A percentile compares a stretch with the other conserved stretches of the same genome.
Conservation (phyloP, 2,888 invertebrate species). For the Sepiola atlantica region DNA sequence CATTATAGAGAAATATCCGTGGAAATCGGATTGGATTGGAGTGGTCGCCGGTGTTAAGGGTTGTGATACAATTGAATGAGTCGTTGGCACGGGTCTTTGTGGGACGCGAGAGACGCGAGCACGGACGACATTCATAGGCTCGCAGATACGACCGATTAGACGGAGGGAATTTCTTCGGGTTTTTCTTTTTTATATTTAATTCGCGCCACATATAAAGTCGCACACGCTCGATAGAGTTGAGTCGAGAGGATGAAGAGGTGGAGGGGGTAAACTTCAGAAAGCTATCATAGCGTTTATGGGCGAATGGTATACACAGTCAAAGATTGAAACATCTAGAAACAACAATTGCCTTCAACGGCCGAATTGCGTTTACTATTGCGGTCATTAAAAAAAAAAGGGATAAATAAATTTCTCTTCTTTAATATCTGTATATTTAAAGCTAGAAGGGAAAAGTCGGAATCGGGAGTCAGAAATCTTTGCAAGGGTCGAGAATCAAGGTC, state of each 20-base stretch:
- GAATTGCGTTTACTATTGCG: too few species aligned
- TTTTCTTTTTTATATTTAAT: not conserved
- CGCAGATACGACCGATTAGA: not conserved
- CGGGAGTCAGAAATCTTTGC: too few species aligned
- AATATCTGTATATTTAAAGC: too few species aligned
- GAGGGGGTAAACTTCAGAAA: not conserved
- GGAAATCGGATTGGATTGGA: slow-evolving; percentile 20
- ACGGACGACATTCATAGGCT: not conserved
- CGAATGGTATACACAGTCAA: not conserved
- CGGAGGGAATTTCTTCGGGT: not conserved
- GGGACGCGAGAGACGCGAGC: not conserved
- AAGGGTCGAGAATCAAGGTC: too few species aligned
- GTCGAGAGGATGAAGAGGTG: too few species aligned
- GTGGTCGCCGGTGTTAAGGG: not conserved
- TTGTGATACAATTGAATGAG: not conserved
- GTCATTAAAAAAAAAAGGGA: too few species aligned
- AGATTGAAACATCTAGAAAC: not conserved
- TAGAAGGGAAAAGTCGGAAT: too few species aligned
- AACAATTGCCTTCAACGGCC: too few species aligned
- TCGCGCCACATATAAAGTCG: not conserved
- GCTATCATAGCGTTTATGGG: not conserved
- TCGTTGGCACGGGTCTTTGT: not conserved
- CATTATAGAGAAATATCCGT: not conserved
- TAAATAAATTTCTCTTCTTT: too few species aligned
- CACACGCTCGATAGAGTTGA: not conserved